A percentile compares a stretch with the other conserved stretches of the same genome.
Conservation (phyloP, 2,888 invertebrate genomes). For the Tachystola acroxantha region DNA sequence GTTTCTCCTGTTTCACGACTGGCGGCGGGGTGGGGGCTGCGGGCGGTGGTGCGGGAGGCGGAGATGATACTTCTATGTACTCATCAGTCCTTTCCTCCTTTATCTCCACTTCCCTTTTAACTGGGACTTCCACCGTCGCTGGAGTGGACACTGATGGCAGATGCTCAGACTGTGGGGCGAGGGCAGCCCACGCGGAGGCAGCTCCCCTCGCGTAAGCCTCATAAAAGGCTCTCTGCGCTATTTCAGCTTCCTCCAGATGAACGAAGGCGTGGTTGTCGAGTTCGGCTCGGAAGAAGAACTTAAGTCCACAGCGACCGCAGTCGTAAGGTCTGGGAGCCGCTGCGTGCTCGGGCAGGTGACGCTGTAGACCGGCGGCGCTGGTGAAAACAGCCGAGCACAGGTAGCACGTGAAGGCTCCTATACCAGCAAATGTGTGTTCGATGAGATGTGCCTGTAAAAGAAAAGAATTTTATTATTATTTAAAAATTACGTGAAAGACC, state of each 20-base stretch:
- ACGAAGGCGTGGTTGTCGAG: slow-evolving; percentile 89
- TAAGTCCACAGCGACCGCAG: slow-evolving; percentile 88
- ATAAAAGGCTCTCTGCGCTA: slow-evolving; percentile 68
- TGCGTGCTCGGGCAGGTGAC: slow-evolving; percentile 91
- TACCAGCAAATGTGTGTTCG: slow-evolving; percentile 94
- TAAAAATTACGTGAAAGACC: not conserved
- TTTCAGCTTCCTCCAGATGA: slow-evolving; percentile 74
- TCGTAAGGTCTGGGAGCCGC: slow-evolving; percentile 89
- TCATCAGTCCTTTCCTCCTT: slow-evolving; percentile 69
- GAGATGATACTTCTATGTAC: slow-evolving; percentile 71
- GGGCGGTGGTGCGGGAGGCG: slow-evolving; percentile 38
- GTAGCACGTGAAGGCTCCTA: slow-evolving; percentile 90
- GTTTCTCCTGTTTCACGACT: slow-evolving; percentile 61
- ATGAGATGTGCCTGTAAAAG: slow-evolving; percentile 82
- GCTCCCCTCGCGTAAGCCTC: slow-evolving; percentile 69
- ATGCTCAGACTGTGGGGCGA: slow-evolving; percentile 46
- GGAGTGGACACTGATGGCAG: slow-evolving; percentile 22
- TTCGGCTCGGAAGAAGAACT: slow-evolving; percentile 95
- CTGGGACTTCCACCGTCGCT: slow-evolving; percentile 30
- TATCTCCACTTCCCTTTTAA: slow-evolving; percentile 62
- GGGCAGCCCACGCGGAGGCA: slow-evolving; percentile 63
- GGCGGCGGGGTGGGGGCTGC: slow-evolving; percentile 28
- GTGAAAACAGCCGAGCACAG: slow-evolving; percentile 93
- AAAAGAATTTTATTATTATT: too few relatives aligned
- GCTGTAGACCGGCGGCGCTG: slow-evolving; percentile 87